Evolutionary conservation across 2,888 invertebrate species (phyloP).

Genomic region (Leucophora obtusa): DNA sequence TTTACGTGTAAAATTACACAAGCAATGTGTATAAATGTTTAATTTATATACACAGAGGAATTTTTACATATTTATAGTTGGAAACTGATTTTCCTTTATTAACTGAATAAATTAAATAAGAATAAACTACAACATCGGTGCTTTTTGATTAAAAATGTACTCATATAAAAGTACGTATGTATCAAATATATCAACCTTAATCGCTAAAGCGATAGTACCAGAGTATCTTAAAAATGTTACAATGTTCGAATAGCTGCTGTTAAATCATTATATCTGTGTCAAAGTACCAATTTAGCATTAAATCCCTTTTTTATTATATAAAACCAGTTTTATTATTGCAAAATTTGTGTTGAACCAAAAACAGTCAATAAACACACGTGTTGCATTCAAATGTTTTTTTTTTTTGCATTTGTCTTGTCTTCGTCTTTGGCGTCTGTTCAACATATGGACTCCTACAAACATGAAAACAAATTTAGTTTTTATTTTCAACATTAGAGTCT

Average conservation of each 20-base stretch:
- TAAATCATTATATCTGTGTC: constrained; percentile 48
- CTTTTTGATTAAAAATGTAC: no score
- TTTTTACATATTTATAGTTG: no score
- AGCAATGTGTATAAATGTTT: no score
- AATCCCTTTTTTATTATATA: constrained; percentile 36
- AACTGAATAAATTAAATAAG: no score
- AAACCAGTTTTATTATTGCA: constrained; percentile 52
- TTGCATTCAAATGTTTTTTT: constrained; percentile 57
- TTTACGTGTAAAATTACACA: no score
- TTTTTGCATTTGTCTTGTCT: constrained; percentile 4
- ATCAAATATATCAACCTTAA: no score
- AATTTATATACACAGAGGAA: no score
- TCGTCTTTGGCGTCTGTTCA: constrained; percentile 6
- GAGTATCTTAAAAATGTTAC: constrained; percentile 11
- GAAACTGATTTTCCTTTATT: no score
- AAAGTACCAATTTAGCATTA: constrained; percentile 52
- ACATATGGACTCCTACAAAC: constrained; percentile 53
- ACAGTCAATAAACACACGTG: constrained; percentile 49
- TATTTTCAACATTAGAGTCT: not conserved
- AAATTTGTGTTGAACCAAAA: constrained; percentile 35
- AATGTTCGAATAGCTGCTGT: constrained; percentile 21
- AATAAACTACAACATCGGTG: no score
- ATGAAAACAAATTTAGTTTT: constrained; percentile 53
- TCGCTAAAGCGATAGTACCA: no score
- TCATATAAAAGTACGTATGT: no score